Evolutionary conservation across 2,113 vertebrate species (phyloP).

Genomic region (Peucedramus taeniatus): DNA sequence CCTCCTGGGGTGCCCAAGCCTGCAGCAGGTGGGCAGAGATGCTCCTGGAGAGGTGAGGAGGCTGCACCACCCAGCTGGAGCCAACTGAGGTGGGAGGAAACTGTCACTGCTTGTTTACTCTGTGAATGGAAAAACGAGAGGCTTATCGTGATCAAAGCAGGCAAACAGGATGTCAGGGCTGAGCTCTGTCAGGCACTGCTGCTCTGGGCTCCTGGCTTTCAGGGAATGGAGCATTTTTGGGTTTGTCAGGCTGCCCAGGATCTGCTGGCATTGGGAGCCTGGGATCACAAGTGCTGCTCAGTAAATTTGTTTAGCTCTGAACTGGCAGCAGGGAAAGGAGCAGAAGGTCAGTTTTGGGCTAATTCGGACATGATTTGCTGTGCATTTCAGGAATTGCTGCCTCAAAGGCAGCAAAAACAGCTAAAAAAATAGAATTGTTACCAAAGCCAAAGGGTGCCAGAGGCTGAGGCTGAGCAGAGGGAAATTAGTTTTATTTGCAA

Average conservation of each 20-base stretch:
- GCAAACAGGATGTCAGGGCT: neutral
- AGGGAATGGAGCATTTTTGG: neutral
- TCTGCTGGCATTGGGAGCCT: accelerated
- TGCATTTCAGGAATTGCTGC: neutral
- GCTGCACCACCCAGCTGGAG: neutral
- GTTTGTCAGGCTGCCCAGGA: neutral
- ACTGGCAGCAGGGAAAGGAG: neutral
- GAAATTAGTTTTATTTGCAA: neutral
- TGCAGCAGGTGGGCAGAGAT: neutral
- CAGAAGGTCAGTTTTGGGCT: neutral
- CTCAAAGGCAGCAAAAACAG: neutral
- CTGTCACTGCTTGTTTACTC: neutral
- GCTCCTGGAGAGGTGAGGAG: neutral
- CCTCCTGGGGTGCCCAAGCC: neutral
- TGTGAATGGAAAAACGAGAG: neutral
- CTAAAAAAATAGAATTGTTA: neutral
- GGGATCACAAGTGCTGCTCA: neutral
- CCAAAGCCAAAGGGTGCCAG: neutral
- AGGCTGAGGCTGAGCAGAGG: neutral
- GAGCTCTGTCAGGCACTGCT: neutral
- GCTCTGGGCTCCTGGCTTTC: neutral
- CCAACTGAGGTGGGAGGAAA: neutral
- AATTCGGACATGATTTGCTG: neutral
- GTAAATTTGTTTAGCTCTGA: accelerated
- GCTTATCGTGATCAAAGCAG: neutral